Base-by-base conservation (phyloP, 2,797 vertebrate genomes). In the Enoplosus armatus region DNA sequence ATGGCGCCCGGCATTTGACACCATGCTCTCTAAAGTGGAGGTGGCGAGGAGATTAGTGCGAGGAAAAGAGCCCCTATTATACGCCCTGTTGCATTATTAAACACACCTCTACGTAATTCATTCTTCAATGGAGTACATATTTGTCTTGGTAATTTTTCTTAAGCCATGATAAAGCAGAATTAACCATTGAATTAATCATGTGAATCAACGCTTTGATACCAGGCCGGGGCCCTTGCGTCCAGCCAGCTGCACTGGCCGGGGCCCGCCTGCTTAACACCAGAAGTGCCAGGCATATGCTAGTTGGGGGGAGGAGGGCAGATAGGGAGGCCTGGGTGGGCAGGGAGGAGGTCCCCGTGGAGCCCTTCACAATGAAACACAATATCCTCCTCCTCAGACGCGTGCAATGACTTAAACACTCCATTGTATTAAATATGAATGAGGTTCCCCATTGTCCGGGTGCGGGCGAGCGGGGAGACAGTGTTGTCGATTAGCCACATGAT, bases 401-500 rank as follows among this genome's bases (percentile, higher is more conserved):
- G 94, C 95, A 92, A 96, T 97, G 97, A 96, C 97, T 99, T 98
- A 97, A 99, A 98, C 95, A 95, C 95, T 95, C 97, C 88, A 97
- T 98, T 98, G 97, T 99, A 96, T 96, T 93, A 96, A 96, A 97
- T 96, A 96, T 98, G 97, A 99, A 99, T 97, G 96, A 97, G 92
- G 82, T 81, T 83, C 94, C 94, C 94, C 93, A 96, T 97, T 98
- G 96, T 97, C 95, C 89, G 80, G 91, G 91, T n/a, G 92, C 55
- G 94, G 82, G 87, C 91, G 94, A 95, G 96, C 94, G 93, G 94
- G 94, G 95, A 95, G 95, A 94, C 86, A 29, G 91, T 89, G 87
- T 96, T 93, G 93, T 97, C 89, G 95, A 98, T 99, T 99, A 99
- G 96, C 96, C 96, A 97, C 97, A 97, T 95, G 95, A 98, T 99